Base-by-base conservation (phyloP, 2,113 vertebrate species). In the Neogobius melanostomus region DNA sequence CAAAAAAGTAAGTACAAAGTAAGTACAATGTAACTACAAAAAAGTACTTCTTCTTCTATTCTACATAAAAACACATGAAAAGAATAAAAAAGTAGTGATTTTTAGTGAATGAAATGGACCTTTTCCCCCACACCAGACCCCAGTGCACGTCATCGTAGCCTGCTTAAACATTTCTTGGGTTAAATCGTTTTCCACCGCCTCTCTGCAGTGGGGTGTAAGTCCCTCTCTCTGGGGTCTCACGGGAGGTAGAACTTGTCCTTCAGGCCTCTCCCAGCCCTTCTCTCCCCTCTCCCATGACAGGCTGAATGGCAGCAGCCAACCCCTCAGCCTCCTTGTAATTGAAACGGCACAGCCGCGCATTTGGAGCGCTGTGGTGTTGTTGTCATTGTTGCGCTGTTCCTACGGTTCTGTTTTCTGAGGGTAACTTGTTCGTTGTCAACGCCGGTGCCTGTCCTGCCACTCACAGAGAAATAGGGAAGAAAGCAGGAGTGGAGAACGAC, bases 281-380 rank as follows among this genome's bases (percentile, higher is more conserved):
- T 81, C 77, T 63, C 73, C 80, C 54, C 60, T 51, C 21, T 68
- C 64, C 57, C 68, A 21, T 69, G 72, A 74, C 83, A 88, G 74
- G 53, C 53, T 87, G 87, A 87, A 69, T 82, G 82, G 76, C 84
- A 82, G 78, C 60, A 78, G 75, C 78, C 80, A 74, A 73, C 79
- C 69, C 72, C 64, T 82, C 71, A 80, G 65, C 77, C 75, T 51
- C 52, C 53, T 68, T 67, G 88, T 91, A 89, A 90, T 90, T 91
- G 88, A 90, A 91, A 89, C 79, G 75, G 85, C 86, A 82, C 81
- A 71, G 79, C 45, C 51, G 76, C 60, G 77, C 74, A 64, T 76
- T 75, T 74, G 72, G 45, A 28, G 60, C 21, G 80, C 65, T 82
- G 72, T 74, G 74, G 82, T 81, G 83, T 78, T 61, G 60, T 76